These are phyloP conservation scores for Brachionus paranguensis DNA, from an alignment of 1,140 invertebrate genomes.

Conservation along the genomic window DNA sequence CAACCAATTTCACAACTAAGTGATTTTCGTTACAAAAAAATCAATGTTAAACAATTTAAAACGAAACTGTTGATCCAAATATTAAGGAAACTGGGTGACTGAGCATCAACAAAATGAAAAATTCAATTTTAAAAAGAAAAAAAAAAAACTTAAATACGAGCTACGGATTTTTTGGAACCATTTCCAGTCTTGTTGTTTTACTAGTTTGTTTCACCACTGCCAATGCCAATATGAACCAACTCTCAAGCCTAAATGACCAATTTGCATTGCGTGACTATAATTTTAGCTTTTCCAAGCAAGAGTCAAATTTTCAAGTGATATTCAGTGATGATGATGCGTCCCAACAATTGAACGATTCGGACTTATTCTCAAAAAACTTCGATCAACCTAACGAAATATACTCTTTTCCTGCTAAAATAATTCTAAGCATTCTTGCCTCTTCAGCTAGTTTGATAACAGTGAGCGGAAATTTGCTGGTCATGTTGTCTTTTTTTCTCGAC, in stretches of 20 bases:
- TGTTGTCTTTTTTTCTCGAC: conserved; percentile 92
- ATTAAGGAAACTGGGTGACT: neutral
- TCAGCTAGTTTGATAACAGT: conserved; percentile 76
- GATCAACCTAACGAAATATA: neutral
- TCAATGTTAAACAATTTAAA: neutral
- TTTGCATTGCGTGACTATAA: neutral
- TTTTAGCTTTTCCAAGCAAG: neutral
- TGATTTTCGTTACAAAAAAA: neutral
- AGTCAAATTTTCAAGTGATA: conserved; percentile 10
- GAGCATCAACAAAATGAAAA: neutral
- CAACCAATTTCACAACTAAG: neutral
- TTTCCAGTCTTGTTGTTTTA: neutral
- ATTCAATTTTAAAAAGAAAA: neutral
- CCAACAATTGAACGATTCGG: neutral
- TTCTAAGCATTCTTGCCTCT: neutral
- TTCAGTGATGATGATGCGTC: conserved; percentile 8
- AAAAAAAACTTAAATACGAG: neutral
- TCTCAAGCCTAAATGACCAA: neutral
- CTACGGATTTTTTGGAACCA: neutral
- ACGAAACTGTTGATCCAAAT: neutral
- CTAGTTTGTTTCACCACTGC: neutral
- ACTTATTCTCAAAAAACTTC: neutral
- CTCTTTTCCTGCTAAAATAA: conserved; percentile 20
- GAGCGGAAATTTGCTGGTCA: conserved; percentile 88
- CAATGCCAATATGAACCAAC: neutral